Conservation (phyloP, 2,797 vertebrate species). For the Takifugu rubripes region DNA sequence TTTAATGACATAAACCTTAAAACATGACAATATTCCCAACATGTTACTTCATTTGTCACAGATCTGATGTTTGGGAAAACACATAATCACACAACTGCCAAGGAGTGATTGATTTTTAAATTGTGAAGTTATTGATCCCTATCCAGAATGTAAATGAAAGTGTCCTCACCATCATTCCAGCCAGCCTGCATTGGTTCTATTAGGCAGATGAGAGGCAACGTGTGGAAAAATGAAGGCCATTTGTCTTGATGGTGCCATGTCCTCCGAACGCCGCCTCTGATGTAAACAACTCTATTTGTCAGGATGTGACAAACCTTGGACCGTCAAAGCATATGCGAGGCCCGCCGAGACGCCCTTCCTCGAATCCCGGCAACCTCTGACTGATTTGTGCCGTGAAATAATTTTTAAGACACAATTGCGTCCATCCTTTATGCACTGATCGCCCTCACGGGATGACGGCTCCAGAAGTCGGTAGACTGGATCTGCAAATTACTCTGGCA, state of each 20-base stretch:
- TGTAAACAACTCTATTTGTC: slow-evolving; percentile 73
- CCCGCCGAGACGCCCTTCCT: slow-evolving; percentile 15
- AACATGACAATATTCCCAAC: background rate
- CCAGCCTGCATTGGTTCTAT: slow-evolving; percentile 49
- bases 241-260: slow-evolving; percentile 61
- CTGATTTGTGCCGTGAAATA: slow-evolving; percentile 14
- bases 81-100: slow-evolving; percentile 27
- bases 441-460: background rate
- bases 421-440: slow-evolving; percentile 13
- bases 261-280: slow-evolving; percentile 49
- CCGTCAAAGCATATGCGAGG: slow-evolving; percentile 45
- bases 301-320: slow-evolving; percentile 62
- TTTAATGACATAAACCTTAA: background rate
- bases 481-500: slow-evolving; percentile 24
- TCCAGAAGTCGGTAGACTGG: slow-evolving; percentile 8
- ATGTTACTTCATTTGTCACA: background rate
- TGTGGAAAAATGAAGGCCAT: slow-evolving; percentile 64
- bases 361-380: slow-evolving; percentile 26
- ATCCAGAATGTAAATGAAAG: slow-evolving; percentile 62
- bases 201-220: slow-evolving; percentile 62
- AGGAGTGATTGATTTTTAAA: slow-evolving; percentile 62
- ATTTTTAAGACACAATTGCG: slow-evolving; percentile 4
- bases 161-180: slow-evolving; percentile 41
- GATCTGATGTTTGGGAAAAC: slow-evolving; percentile 22
- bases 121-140: slow-evolving; percentile 60